Conservation (phyloP, 2,888 invertebrate species). For the Drosophila borborema region DNA sequence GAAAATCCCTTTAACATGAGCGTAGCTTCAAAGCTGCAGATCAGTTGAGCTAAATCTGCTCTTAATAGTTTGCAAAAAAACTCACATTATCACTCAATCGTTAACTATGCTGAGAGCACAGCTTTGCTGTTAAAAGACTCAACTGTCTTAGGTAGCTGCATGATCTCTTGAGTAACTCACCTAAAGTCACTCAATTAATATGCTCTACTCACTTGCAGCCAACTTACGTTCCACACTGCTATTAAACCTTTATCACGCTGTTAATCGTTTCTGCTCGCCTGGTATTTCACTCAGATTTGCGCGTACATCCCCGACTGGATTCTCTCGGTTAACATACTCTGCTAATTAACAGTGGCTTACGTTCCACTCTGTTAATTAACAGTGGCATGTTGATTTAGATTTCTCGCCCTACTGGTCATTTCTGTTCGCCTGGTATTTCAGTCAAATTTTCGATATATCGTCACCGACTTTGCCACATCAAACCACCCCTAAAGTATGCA, state of each 20-base stretch:
- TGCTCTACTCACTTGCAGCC: not conserved
- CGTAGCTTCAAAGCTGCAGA: not conserved
- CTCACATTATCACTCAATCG: too few species aligned
- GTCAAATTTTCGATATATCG: not conserved
- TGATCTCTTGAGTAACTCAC: not conserved
- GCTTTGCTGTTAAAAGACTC: too few species aligned
- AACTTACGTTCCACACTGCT: not conserved
- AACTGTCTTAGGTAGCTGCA: too few species aligned
- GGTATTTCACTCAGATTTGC: too few species aligned
- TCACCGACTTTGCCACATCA: not conserved
- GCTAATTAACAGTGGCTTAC: not conserved
- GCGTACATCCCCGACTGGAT: not conserved
- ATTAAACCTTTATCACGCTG: not conserved
- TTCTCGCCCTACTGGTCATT: not conserved
- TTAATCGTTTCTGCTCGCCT: not conserved
- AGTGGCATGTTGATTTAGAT: not conserved
- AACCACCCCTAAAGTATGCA: not conserved
- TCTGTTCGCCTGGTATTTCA: not conserved
- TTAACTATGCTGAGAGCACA: too few species aligned
- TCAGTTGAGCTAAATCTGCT: too few species aligned
- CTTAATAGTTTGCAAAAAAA: too few species aligned
- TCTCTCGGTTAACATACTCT: not conserved
- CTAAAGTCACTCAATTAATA: not conserved
- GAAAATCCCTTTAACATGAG: not conserved
- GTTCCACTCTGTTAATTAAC: not conserved